Base-by-base conservation (phyloP, 2,888 invertebrate species). In the Gastracanthus pulcherrimus region DNA sequence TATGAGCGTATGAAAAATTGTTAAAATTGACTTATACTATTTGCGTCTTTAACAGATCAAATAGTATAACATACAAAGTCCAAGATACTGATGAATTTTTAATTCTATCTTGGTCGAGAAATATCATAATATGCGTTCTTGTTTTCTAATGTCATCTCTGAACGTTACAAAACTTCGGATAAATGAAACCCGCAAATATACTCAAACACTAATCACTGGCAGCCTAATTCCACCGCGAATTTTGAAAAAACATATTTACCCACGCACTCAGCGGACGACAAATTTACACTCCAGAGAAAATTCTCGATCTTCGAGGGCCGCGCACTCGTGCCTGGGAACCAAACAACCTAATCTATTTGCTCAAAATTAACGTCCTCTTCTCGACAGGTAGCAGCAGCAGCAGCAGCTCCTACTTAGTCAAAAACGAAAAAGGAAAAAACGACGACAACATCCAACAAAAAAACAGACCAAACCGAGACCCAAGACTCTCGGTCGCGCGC, bases 321-420 rank as follows among this genome's bases (percentile, higher is more conserved):
- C n/a, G n/a, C n/a, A n/a, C n/a, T n/a, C n/a, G n/a, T n/a, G n/a
- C 51, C 6, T 16, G 72, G n/a, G 23, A 55, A 31, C 26, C 36
- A 55, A 55, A 45, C 66, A 19, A 31, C 13, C 23, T 76, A 74
- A 81, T 77, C 77, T 81, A 69, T 81, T 81, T 81, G 77, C 69
- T 67, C 67, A 51, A 41, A 72, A 77, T 67, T 67, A 81, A 69
- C 76, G 48, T n/a, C 31, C 29, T 45, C 29, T 36, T n/a, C 71
- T 81, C 66, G 64, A 58, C 31, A 19, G 34, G 76, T 71, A 26
- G 29, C 29, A 16, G 9, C 26, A 9, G 67, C 29, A 48, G n/a
- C 38, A 38, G 51, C 16, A 38, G 31, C 55, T 26, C 26, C 71
- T 41, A 29, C 26, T 48, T 51, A 66, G 67, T 48, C 13, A 38